Evolutionary conservation across 2,113 vertebrate genomes (phyloP).

Genomic region (Stegostoma tigrinum): DNA sequence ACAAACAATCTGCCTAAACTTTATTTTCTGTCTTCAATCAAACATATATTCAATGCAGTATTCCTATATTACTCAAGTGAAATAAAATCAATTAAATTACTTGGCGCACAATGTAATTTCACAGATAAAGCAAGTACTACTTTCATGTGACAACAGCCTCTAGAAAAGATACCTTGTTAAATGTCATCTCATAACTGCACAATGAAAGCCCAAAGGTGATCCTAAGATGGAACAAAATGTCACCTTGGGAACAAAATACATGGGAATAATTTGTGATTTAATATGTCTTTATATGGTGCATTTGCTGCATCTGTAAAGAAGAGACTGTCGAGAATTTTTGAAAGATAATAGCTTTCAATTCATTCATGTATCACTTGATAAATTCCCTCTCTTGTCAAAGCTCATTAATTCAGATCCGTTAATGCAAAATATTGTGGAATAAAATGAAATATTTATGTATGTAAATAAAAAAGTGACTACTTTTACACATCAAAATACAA

Average conservation of each 20-base stretch:
- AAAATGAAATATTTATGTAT: conserved; percentile 29
- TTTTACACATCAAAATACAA: conserved; percentile 3
- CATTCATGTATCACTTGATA: neutral
- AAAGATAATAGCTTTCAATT: conserved; percentile 22
- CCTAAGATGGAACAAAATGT: conserved; percentile 6
- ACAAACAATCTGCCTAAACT: neutral
- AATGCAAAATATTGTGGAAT: conserved; percentile 4
- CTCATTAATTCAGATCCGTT: conserved; percentile 23
- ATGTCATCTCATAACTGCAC: neutral
- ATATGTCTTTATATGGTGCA: neutral
- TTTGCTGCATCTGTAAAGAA: neutral
- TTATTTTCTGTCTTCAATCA: neutral
- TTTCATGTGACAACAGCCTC: neutral
- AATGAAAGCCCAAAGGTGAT: neutral
- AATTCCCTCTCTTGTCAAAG: conserved; percentile 2
- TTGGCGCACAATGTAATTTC: neutral
- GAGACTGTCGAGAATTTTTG: neutral
- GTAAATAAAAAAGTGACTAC: neutral
- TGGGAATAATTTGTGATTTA: conserved; percentile 7
- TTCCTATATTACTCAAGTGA: neutral
- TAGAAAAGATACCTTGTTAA: neutral
- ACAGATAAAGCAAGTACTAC: conserved; percentile 15
- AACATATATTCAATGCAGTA: neutral
- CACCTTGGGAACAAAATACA: conserved; percentile 21
- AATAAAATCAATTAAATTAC: conserved; percentile 13